Evolutionary conservation across 2,888 invertebrate species (phyloP), one percentile per base, ranked within the genome.

Genomic region (Drosophila formosana): DNA sequence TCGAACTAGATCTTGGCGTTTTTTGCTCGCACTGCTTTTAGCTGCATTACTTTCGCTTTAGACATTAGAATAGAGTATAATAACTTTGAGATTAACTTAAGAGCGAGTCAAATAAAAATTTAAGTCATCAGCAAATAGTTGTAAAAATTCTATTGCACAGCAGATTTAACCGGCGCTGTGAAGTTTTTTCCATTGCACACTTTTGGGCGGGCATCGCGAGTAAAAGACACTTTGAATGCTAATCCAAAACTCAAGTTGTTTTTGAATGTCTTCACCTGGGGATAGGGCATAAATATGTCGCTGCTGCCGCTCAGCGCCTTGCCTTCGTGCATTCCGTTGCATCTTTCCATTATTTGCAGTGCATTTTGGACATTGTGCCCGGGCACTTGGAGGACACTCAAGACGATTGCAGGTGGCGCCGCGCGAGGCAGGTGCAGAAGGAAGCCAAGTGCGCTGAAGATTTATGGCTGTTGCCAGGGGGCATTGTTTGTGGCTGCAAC

Each of bases 291-390:
- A 76, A 76, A 76, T 65, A 62, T 76, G 78, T 76, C 78, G 75
- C 74, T 66, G 69, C 57, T 53, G 46, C 43, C 11, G 37, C 37
- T 53, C 39, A 47, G 37, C 46, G 13, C 37, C n/a, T 65, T 53
- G 32, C 8, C 46, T 34, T 50, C 51, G 55, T 50, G 56, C 50
- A 63, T 58, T 76, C 66, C 47, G 55, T 64, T 23, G 41, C 1
- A 18, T 46, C 45, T 46, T 72, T 76, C 75, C 53, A 71, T 78
- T 78, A 72, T 82, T 82, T 76, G 71, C 66, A 65, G 71, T 79
- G 85, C 80, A 82, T 79, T 82, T 88, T 82, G 85, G 80, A 82
- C 88, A 87, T 84, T 84, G 65, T 80, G 75, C 78, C 50, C 52
- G 28, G 49, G 63, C 53, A 65, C 69, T 62, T 80, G 65, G 66